phyloP scores from a whole-genome alignment of 2,113 vertebrate genomes.

The Callionymus lyra region DNA sequence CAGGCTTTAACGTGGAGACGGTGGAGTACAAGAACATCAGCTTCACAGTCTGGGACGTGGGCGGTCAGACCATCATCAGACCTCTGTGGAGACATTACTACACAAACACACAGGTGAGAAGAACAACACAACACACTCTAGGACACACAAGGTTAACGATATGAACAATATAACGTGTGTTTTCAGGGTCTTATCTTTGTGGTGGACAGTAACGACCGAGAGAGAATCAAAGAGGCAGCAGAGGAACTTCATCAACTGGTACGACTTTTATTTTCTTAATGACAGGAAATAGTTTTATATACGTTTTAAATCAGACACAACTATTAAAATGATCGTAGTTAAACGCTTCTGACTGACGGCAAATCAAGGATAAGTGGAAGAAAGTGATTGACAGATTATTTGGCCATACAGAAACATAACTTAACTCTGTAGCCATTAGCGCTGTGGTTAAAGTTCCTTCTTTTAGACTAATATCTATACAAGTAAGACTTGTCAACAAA shows the following conservation, averaged over 20 bases:
- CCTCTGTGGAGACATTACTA: conserved; percentile 5
- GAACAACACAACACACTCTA: not conserved
- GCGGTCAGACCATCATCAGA: conserved; percentile 6
- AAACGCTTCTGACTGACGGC: not conserved
- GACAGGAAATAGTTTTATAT: not conserved
- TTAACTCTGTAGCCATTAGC: too few relatives aligned
- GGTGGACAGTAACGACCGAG: conserved; percentile 6
- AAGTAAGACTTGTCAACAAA: too few relatives aligned
- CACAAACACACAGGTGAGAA: conserved; percentile 1
- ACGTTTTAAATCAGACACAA: not conserved
- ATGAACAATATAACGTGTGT: not conserved
- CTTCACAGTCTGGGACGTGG: conserved; percentile 6
- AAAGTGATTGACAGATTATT: too few relatives aligned
- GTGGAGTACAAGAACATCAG: conserved; percentile 7
- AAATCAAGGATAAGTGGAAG: not conserved
- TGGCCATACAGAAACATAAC: too few relatives aligned
- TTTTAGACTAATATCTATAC: too few relatives aligned
- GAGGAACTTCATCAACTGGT: conserved; percentile 4
- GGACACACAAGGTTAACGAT: not conserved
- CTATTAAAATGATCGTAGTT: too few relatives aligned
- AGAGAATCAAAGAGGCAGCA: conserved; percentile 3
- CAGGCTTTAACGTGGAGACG: conserved; percentile 6
- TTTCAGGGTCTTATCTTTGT: conserved; percentile 3
- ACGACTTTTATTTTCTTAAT: not conserved
- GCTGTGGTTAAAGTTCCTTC: too few relatives aligned